Evolutionary conservation across 2,797 vertebrate genomes (phyloP).

Genomic region (Alfaro cultratus): DNA sequence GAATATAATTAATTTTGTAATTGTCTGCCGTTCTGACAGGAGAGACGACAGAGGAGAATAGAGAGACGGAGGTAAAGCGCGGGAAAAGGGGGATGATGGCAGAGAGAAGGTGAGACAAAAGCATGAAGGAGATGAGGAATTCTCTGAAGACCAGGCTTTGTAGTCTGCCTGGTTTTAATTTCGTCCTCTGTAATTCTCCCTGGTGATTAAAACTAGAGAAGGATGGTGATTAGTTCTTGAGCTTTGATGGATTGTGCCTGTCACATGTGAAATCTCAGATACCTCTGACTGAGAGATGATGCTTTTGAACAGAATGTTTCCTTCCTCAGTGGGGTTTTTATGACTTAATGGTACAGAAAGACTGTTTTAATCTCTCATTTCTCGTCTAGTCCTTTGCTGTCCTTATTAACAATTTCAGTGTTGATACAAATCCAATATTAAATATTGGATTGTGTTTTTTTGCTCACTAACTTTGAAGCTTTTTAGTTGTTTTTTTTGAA

Average conservation of each 20-base stretch:
- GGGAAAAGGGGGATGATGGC: slow-evolving; percentile 24
- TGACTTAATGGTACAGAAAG: background rate
- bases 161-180: slow-evolving; percentile 53
- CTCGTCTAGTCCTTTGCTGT: background rate
- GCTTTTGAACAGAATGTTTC: background rate
- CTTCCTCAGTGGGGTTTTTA: background rate
- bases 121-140: slow-evolving; percentile 51
- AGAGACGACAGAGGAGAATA: slow-evolving; percentile 40
- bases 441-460: background rate
- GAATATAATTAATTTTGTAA: no score
- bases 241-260: slow-evolving; percentile 44
- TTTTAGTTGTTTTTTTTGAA: background rate
- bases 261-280: slow-evolving; percentile 34
- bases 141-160: slow-evolving; percentile 60
- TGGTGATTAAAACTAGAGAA: slow-evolving; percentile 58
- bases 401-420: background rate
- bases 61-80: slow-evolving; percentile 24
- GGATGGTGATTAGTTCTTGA: slow-evolving; percentile 38
- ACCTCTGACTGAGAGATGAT: slow-evolving; percentile 13
- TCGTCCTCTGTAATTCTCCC: slow-evolving; percentile 54
- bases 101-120: slow-evolving; percentile 45
- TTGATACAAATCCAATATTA: background rate
- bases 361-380: background rate
- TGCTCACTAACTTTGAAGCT: background rate
- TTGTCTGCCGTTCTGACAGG: slow-evolving; percentile 38